A percentile compares a stretch with the other conserved stretches of the same genome.
Evolutionary conservation across 2,113 vertebrate genomes (phyloP).

Genomic region (Furnarius figulus): DNA sequence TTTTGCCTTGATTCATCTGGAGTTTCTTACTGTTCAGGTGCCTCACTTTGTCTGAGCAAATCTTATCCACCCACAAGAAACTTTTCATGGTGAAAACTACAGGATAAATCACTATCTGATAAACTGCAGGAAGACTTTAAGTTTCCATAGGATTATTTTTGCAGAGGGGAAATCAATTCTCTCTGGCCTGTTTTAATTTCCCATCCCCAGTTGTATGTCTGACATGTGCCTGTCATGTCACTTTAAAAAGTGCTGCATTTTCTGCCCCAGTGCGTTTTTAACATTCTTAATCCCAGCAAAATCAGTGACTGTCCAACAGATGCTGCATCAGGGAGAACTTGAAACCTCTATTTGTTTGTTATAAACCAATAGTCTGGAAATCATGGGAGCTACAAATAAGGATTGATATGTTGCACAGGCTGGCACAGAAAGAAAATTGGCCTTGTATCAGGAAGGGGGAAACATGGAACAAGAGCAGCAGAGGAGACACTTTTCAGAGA

Average conservation of each 20-base stretch:
- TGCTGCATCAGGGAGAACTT: neutral
- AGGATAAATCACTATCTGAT: neutral
- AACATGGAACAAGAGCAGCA: neutral
- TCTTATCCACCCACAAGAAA: neutral
- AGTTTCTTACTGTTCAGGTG: neutral
- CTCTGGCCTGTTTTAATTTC: neutral
- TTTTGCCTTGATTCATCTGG: neutral
- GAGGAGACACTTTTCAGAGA: neutral
- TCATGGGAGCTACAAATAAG: conserved; percentile 39
- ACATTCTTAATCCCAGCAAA: conserved; percentile 12
- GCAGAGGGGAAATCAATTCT: neutral
- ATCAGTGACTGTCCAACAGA: conserved; percentile 35
- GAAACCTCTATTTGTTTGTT: conserved; percentile 42
- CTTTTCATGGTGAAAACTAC: neutral
- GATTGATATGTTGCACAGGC: conserved; percentile 29
- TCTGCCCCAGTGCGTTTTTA: conserved; percentile 20
- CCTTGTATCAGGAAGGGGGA: neutral
- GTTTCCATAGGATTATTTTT: neutral
- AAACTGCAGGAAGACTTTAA: neutral
- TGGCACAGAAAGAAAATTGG: conserved; percentile 3
- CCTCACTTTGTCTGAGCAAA: neutral
- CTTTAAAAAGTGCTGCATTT: conserved; percentile 35
- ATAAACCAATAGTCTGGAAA: conserved; percentile 46
- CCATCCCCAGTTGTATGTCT: neutral
- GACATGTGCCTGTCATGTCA: neutral